A percentile compares a stretch with the other conserved stretches of the same genome.
phyloP scores from a whole-genome alignment of 2,888 invertebrate species.

The Yponomeuta plumbellus region DNA sequence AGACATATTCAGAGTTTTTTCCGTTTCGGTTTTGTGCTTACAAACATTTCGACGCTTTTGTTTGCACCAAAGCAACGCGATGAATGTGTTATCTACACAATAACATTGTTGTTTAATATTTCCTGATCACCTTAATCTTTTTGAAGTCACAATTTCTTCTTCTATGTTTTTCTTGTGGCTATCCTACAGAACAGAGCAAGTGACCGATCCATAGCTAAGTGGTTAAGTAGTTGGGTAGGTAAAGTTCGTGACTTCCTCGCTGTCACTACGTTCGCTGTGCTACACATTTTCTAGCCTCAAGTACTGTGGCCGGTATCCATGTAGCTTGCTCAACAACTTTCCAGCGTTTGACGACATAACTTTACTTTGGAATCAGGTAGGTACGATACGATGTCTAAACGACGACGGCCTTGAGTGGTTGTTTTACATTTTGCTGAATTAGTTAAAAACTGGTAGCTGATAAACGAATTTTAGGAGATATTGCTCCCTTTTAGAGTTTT shows the following conservation, averaged over 20 bases:
- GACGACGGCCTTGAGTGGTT: background rate
- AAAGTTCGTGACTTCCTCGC: conserved; percentile 62
- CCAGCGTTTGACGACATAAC: conserved; percentile 45
- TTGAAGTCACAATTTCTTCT: background rate
- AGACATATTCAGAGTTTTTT: no score
- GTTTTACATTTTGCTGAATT: background rate
- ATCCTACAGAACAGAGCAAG: background rate
- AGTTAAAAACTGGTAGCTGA: background rate
- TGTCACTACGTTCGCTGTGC: conserved; percentile 19
- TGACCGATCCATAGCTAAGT: background rate
- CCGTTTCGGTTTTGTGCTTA: no score
- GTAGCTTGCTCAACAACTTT: conserved; percentile 59
- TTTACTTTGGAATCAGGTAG: background rate
- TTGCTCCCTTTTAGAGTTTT: background rate
- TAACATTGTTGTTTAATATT: background rate
- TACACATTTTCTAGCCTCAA: conserved; percentile 45
- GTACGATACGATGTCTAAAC: background rate
- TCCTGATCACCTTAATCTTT: background rate
- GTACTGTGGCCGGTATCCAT: conserved; percentile 21
- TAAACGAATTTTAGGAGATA: background rate
- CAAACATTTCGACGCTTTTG: no score
- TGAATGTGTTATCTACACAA: no score
- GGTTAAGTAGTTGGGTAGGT: conserved; percentile 27
- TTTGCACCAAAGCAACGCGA: no score
- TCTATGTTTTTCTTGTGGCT: background rate